Evolutionary conservation across 2,888 invertebrate genomes (phyloP).

Genomic region (Andrena bicolor): DNA sequence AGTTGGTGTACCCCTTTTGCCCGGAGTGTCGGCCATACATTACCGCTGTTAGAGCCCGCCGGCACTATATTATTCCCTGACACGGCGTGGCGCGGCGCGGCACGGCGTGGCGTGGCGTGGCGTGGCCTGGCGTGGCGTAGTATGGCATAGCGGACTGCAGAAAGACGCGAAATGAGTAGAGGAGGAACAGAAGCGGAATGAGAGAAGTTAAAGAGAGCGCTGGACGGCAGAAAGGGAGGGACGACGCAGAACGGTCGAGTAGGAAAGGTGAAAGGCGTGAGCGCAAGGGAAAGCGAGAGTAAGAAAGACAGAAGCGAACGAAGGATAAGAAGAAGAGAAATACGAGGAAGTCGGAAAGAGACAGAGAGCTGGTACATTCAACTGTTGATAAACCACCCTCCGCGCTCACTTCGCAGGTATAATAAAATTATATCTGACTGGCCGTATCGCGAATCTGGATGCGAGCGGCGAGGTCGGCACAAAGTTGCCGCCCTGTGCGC

Average conservation of each 20-base stretch:
- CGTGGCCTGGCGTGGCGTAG: slow-evolving; percentile 31
- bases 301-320: slow-evolving; percentile 11
- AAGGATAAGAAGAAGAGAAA: background rate
- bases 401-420: slow-evolving; percentile 75
- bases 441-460: slow-evolving; percentile 78
- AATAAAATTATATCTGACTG: slow-evolving; percentile 82
- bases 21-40: slow-evolving; percentile 76
- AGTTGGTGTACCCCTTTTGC: slow-evolving; percentile 71
- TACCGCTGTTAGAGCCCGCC: slow-evolving; percentile 77
- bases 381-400: slow-evolving; percentile 80
- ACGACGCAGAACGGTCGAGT: slow-evolving; percentile 23
- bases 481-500: slow-evolving; percentile 80
- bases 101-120: slow-evolving; percentile 34
- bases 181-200: slow-evolving; percentile 28
- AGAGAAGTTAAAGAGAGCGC: slow-evolving; percentile 26
- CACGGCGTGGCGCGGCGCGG: slow-evolving; percentile 61
- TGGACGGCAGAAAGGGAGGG: slow-evolving; percentile 9
- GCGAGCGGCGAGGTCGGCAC: slow-evolving; percentile 73
- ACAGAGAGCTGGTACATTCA: slow-evolving; percentile 65
- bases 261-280: slow-evolving; percentile 29
- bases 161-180: slow-evolving; percentile 48
- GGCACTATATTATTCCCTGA: slow-evolving; percentile 77
- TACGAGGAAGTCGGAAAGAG: slow-evolving; percentile 31
- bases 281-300: slow-evolving; percentile 12
- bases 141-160: slow-evolving; percentile 44